phyloP scores from a whole-genome alignment of 2,113 vertebrate genomes.

The Syrmaticus mikado region DNA sequence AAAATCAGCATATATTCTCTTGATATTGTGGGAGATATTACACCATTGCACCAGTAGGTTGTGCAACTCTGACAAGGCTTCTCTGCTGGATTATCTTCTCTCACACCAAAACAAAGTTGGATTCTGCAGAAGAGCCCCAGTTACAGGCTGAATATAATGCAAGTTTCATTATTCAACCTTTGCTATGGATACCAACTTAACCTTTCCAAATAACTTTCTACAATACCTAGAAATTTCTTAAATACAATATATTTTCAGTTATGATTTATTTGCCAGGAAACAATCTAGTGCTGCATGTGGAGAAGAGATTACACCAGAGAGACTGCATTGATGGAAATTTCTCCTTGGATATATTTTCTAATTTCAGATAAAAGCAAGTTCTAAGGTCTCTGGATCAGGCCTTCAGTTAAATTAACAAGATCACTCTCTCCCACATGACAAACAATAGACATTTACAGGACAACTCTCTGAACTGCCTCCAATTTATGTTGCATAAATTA shows the following conservation, averaged over 20 bases:
- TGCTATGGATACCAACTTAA: not conserved
- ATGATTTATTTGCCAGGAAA: not conserved
- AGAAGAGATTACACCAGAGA: not conserved
- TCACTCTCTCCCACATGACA: not conserved
- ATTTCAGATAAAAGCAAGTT: too few relatives aligned
- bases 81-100: not conserved
- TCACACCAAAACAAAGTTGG: rapidly evolving
- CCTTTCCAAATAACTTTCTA: not conserved
- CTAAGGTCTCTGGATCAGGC: not conserved
- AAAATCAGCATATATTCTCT: not conserved
- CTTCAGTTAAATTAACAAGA: not conserved
- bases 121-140: not conserved
- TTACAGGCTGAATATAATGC: not conserved
- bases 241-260: not conserved
- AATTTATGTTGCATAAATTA: not conserved
- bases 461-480: not conserved
- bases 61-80: not conserved
- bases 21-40: not conserved
- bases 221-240: not conserved
- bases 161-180: not conserved
- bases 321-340: not conserved
- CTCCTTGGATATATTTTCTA: too few relatives aligned
- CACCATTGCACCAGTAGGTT: not conserved
- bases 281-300: not conserved
- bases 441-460: not conserved